These are phyloP conservation scores for Temnothorax nylanderi DNA, from an alignment of 1,140 invertebrate species.

Conservation along the genomic window DNA sequence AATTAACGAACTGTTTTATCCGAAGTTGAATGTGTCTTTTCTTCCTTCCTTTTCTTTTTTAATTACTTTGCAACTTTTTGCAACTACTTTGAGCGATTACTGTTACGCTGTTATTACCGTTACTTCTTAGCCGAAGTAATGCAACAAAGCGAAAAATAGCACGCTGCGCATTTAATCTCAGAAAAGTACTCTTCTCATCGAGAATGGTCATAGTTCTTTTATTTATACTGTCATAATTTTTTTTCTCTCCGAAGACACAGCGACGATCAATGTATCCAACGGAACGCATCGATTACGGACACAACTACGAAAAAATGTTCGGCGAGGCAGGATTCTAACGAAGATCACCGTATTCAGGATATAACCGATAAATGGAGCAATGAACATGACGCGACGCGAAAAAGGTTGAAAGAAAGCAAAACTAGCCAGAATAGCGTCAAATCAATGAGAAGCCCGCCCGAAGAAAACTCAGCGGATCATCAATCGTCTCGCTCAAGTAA, in stretches of 20 bases:
- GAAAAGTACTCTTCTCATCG: background rate
- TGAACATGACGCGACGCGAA: background rate
- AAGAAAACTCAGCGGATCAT: background rate
- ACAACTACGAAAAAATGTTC: background rate
- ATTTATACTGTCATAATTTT: background rate
- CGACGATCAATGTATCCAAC: background rate
- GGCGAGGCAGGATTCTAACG: background rate
- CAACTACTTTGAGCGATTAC: constrained; percentile 13
- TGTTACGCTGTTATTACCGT: background rate
- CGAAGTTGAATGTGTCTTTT: background rate
- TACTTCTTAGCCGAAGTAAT: background rate
- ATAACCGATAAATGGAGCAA: background rate
- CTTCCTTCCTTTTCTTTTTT: background rate
- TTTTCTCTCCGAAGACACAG: background rate
- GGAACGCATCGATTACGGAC: background rate
- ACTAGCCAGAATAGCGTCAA: background rate
- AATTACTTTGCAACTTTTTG: background rate
- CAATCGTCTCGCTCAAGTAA: background rate
- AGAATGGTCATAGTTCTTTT: background rate
- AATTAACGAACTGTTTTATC: background rate
- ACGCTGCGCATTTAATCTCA: constrained; percentile 3
- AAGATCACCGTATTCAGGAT: background rate
- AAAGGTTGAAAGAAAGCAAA: background rate
- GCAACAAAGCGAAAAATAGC: background rate
- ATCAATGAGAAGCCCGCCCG: background rate